phyloP scores from a whole-genome alignment of 2,113 vertebrate species.

The Hippocampus zosterae region DNA sequence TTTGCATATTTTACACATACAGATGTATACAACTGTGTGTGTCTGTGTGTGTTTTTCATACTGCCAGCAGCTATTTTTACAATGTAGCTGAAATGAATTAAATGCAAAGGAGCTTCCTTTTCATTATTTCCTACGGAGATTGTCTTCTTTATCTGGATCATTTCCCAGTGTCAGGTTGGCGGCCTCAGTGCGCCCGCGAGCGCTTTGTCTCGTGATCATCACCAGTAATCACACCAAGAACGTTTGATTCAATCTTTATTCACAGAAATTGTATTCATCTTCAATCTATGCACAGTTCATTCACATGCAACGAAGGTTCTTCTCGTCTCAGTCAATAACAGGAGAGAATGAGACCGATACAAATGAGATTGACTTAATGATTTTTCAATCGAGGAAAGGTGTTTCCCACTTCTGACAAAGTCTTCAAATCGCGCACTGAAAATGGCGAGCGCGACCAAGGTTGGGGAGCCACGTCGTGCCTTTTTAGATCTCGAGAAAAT shows the following conservation, averaged over 20 bases:
- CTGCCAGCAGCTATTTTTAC: constrained; percentile 59
- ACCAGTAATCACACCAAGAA: constrained; percentile 11
- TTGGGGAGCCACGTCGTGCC: too few relatives aligned
- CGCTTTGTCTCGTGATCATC: constrained; percentile 10
- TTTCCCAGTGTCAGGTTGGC: constrained; percentile 23
- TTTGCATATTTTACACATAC: constrained; percentile 7
- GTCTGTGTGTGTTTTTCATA: constrained; percentile 12
- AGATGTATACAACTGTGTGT: neutral
- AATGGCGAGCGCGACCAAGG: too few relatives aligned
- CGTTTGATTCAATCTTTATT: constrained; percentile 1
- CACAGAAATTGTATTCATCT: constrained; percentile 4
- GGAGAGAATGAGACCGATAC: neutral
- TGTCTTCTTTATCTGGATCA: constrained; percentile 38
- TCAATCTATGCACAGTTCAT: neutral
- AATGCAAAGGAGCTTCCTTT: constrained; percentile 57
- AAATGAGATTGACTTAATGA: neutral
- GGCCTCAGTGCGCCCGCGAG: neutral
- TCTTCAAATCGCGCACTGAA: too few relatives aligned
- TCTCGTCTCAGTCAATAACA: neutral
- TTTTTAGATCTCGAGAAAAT: too few relatives aligned
- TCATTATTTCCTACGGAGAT: constrained; percentile 49
- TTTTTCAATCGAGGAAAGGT: neutral
- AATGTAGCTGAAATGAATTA: constrained; percentile 49
- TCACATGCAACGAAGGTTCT: neutral
- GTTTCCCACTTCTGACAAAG: neutral